Evolutionary conservation across 2,888 invertebrate genomes (phyloP), one percentile per base, ranked within the genome.

Genomic region (Halictus quadricinctus): DNA sequence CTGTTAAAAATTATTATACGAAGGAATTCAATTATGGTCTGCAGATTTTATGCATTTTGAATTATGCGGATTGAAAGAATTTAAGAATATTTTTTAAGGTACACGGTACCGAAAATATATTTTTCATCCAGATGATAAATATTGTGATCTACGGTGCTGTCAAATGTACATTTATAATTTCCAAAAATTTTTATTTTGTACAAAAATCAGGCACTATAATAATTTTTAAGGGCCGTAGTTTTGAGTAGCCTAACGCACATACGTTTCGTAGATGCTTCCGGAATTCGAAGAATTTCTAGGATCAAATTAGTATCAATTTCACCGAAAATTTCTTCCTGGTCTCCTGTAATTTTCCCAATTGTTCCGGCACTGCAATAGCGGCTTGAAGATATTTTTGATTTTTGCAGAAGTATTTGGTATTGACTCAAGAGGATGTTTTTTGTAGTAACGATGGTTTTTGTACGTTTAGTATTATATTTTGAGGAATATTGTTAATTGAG

Each of bases 401-500:
- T 54, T 58, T 3, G 46, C 46, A 10, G 46, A 46, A 46, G 46
- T 13, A 12, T 46, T n/a, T 58, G n/a, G n/a, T n/a, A 58, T n/a
- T 10, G 12, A 58, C n/a, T n/a, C 1, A 10, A 54, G 21, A 8
- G n/a, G 21, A 54, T 54, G 10, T 3, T 54, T 8, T 54, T 58
- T 58, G n/a, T 58, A 10, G n/a, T n/a, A n/a, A 21, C 60, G 13
- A 25, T 15, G 60, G 7, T 25, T 64, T 64, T 64, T 64, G 25
- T 25, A 15, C 12, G 18, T 41, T 21, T 4, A 18, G 21, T 54
- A 12, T 12, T 21, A 36, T 36, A 36, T 41, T 58, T 73, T 4
- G 46, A 78, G 46, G 72, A 10, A 10, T 36, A 58, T 21, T n/a
- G 58, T 83, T 43, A 15, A 46, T 54, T 5, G 48, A 76, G 18